These are phyloP conservation scores for Podarcis raffonei DNA, from an alignment of 2,113 vertebrate species.

Conservation along the genomic window DNA sequence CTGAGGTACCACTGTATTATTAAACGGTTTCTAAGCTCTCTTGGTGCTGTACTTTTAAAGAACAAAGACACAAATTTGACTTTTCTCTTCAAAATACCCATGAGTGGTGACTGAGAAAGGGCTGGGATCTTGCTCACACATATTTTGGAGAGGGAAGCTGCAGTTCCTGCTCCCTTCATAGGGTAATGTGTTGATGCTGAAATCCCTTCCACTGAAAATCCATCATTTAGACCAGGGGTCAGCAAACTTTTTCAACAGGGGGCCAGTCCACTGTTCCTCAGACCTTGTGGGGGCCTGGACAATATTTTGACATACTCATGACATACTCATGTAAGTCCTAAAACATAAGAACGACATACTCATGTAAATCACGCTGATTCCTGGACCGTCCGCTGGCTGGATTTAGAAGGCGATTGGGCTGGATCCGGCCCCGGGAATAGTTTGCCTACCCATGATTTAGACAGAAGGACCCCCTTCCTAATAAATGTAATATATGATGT, in stretches of 20 bases:
- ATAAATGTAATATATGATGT: not conserved
- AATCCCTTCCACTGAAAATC: not conserved
- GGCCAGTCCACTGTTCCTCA: too few relatives aligned
- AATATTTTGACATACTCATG: too few relatives aligned
- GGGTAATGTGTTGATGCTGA: not conserved
- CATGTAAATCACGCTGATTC: too few relatives aligned
- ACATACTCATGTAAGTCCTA: too few relatives aligned
- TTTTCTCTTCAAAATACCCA: not conserved
- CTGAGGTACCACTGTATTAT: too few relatives aligned
- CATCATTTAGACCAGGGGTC: not conserved
- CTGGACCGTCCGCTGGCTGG: rapidly evolving
- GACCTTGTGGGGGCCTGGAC: too few relatives aligned
- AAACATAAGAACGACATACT: too few relatives aligned
- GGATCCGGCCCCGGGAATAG: too few relatives aligned
- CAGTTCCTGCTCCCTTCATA: not conserved
- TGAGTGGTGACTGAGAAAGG: not conserved
- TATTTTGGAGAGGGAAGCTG: not conserved
- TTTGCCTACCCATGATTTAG: not conserved
- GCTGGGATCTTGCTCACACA: not conserved
- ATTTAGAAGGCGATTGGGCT: too few relatives aligned
- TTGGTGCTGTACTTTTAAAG: too few relatives aligned
- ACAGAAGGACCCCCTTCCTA: not conserved
- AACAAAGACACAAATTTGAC: not conserved
- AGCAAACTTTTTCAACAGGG: too few relatives aligned
- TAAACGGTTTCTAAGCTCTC: not conserved